Base-by-base conservation (phyloP, 2,113 vertebrate species). In the Cercopithecus mona region DNA sequence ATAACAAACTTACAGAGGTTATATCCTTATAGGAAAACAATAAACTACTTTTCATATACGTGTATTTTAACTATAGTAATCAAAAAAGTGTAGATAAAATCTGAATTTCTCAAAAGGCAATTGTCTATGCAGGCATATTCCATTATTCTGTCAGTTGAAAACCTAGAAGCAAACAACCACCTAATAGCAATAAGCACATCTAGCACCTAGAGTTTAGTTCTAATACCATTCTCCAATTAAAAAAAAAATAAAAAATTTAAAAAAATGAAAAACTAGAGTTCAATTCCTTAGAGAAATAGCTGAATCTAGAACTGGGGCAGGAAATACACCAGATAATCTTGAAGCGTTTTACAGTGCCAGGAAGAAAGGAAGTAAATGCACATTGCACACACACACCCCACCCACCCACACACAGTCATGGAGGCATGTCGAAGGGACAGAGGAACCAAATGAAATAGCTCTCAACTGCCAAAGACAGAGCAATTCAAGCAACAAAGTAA, bases 101-200 rank as follows among this genome's bases (percentile, higher is more conserved):
- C 81, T 96, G 93, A 64, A 83, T 86, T 81, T 32, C 32, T 61
- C 6, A 86, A 92, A 94, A 92, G 57, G 50, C 32, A 72, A 59
- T 64, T 96, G 10, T 70, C 12, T 61, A 5, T 30, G 87, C 22
- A 75, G 3, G 32, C 9, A 72, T n/a, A 73, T 30, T 40, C 7
- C 66, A 40, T 43, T 80, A 48, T 13, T 95, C n/a, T n/a, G 40
- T 59, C 50, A 4, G 40, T 23, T 52, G 55, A 40, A 13, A 66
- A 64, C 16, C 20, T 10, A 84, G 64, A 70, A 86, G 30, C 40
- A 50, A 66, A 75, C 17, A 91, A 23, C 45, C 72, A 35, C 30
- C 6, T 43, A 38, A 43, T 6, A 92, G 14, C 64, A n/a, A 75
- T n/a, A 48, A 59, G 22, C 45, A 84, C 4, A 81, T 2, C 35